phyloP scores from a whole-genome alignment of 2,888 invertebrate genomes.

The Labia minor region DNA sequence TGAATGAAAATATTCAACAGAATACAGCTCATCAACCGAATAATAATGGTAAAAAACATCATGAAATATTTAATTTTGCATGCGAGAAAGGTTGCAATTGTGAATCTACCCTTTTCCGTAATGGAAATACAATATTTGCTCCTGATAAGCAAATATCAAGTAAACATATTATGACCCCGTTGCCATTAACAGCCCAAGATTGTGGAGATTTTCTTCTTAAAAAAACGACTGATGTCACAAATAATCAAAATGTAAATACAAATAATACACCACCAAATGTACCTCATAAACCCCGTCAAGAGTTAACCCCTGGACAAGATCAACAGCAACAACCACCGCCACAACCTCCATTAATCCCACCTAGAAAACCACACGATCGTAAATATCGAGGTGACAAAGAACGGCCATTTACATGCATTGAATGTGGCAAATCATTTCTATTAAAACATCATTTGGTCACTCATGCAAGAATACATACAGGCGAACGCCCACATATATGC shows the following conservation, averaged over 20 bases:
- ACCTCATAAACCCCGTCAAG: not conserved
- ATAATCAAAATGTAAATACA: conserved; percentile 16
- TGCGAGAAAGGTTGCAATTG: conserved; percentile 34
- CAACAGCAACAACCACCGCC: not conserved
- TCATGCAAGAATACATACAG: conserved; percentile 67
- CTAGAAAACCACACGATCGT: not conserved
- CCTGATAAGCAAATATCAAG: conserved; percentile 36
- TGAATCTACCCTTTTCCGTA: conserved; percentile 34
- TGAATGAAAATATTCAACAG: conserved; percentile 26
- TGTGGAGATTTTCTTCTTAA: conserved; percentile 70
- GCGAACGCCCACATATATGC: conserved; percentile 67
- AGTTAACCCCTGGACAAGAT: not conserved
- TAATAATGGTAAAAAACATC: conserved; percentile 23
- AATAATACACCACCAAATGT: not conserved
- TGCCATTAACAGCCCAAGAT: conserved; percentile 64
- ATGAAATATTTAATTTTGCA: conserved; percentile 28
- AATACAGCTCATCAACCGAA: conserved; percentile 24
- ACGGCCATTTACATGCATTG: conserved; percentile 31
- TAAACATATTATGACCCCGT: conserved; percentile 59
- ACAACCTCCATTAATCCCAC: not conserved
- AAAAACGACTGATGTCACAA: conserved; percentile 48
- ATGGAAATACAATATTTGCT: conserved; percentile 35
- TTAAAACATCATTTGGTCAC: conserved; percentile 46
- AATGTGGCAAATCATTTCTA: conserved; percentile 32
- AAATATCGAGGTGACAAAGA: conserved; percentile 28